Conservation (phyloP, 2,113 vertebrate genomes). For the Cynocephalus volans region DNA sequence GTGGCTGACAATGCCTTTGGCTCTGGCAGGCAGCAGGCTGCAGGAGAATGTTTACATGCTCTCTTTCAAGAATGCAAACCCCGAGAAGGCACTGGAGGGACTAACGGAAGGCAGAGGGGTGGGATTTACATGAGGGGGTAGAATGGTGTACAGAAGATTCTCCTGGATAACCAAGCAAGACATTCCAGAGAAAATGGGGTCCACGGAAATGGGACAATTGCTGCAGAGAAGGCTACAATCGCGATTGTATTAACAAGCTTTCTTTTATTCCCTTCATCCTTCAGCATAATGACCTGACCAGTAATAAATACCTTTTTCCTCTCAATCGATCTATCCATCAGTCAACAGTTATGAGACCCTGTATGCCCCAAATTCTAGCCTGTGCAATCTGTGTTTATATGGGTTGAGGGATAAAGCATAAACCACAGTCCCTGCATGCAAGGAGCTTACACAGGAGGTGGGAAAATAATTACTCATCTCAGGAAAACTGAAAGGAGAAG, state of each 20-base stretch:
- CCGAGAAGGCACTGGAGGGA: constrained; percentile 77
- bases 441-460: neutral
- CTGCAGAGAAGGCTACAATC: neutral
- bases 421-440: neutral
- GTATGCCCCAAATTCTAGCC: neutral
- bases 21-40: constrained; percentile 92
- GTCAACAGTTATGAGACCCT: constrained; percentile 36
- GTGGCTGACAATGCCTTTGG: constrained; percentile 93
- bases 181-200: neutral
- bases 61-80: constrained; percentile 88
- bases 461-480: neutral
- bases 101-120: constrained; percentile 20
- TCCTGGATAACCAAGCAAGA: constrained; percentile 23
- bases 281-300: constrained; percentile 37
- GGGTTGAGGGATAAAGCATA: neutral
- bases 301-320: constrained; percentile 41
- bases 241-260: constrained; percentile 2
- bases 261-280: constrained; percentile 52
- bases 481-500: neutral
- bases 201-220: neutral
- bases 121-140: neutral
- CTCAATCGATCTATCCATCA: constrained; percentile 26
- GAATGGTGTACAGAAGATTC: neutral
- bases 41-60: constrained; percentile 89
- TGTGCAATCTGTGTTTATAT: neutral